Percentiles rank a stretch among this genome's conserved stretches.
Evolutionary conservation across 2,113 vertebrate genomes (phyloP).

Genomic region (Sceloporus undulatus): DNA sequence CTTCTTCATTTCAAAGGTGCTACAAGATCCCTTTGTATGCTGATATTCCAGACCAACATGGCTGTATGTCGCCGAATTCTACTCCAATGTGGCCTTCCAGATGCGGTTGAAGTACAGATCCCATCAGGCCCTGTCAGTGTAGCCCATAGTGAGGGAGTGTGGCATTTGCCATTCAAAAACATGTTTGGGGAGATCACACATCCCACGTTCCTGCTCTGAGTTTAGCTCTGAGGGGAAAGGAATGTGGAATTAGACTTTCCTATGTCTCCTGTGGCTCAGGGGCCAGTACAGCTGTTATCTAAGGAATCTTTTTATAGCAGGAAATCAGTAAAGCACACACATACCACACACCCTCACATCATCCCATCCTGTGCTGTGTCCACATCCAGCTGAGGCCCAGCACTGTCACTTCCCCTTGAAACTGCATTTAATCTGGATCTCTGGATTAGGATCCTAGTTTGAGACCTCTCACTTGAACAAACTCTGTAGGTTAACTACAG

Average conservation of each 20-base stretch:
- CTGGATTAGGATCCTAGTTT: not conserved
- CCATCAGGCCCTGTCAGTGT: too few species aligned
- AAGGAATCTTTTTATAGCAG: not conserved
- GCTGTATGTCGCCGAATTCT: too few species aligned
- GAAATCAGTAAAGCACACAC: not conserved
- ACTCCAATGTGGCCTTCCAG: too few species aligned
- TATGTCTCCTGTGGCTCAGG: too few species aligned
- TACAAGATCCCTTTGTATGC: too few species aligned
- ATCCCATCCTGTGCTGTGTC: too few species aligned
- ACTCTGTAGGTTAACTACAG: not conserved
- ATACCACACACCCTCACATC: not conserved
- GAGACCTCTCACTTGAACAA: not conserved
- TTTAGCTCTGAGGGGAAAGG: not conserved
- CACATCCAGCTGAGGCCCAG: not conserved
- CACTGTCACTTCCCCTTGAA: not conserved
- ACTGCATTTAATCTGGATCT: not conserved
- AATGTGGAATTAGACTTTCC: not conserved
- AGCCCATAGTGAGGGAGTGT: not conserved
- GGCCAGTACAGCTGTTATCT: not conserved
- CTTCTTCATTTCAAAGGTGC: too few species aligned
- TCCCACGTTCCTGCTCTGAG: not conserved
- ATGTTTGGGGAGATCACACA: too few species aligned
- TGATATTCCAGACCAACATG: too few species aligned
- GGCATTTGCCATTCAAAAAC: not conserved
- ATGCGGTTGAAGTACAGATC: not conserved